Base-by-base conservation (phyloP, 1,140 invertebrate genomes). In the Drosophila punjabiensis region DNA sequence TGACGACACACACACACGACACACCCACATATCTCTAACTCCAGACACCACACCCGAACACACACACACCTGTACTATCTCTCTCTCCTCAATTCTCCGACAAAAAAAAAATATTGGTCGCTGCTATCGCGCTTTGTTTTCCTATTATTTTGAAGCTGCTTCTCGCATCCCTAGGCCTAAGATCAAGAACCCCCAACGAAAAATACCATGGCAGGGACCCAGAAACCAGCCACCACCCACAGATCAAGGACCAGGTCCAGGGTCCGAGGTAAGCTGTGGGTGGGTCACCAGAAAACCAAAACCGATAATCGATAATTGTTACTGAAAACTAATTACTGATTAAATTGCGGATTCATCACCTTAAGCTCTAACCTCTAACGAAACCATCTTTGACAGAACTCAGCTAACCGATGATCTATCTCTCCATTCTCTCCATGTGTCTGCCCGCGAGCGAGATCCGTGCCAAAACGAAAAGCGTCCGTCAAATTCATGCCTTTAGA, bases 401-500 rank as follows among this genome's bases (percentile, higher is more conserved):
- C 62, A 76, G 75, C 71, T 81, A 81, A 77, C 65, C 65, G 68
- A 63, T 81, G 73, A 66, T 68, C 35, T 68, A 75, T 81, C 55
- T 73, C 66, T 71, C 39, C 70, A 73, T 48, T 63, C 39, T 76
- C 74, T 78, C 73, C 55, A 68, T 78, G 50, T 63, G 41, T 55
- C 64, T 80, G 69, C 81, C 76, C 77, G 76, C 70, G 79, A 81
- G 79, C 73, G 77, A 80, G 84, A 90, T 90, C 82, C 86, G 86
- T 78, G 87, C 87, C 87, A 91, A 91, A 81, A 87, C 91, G 91
- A 92, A 92, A 92, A 92, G 91, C 91, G 91, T 92, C 91, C 91
- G 91, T 92, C 91, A 92, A 92, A 92, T 92, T 81, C 91, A 80
- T 92, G 91, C 91, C 91, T 91, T 92, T 92, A 92, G 91, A 92